Conservation (phyloP, 1,140 invertebrate genomes). For the Potamilus streckersoni region DNA sequence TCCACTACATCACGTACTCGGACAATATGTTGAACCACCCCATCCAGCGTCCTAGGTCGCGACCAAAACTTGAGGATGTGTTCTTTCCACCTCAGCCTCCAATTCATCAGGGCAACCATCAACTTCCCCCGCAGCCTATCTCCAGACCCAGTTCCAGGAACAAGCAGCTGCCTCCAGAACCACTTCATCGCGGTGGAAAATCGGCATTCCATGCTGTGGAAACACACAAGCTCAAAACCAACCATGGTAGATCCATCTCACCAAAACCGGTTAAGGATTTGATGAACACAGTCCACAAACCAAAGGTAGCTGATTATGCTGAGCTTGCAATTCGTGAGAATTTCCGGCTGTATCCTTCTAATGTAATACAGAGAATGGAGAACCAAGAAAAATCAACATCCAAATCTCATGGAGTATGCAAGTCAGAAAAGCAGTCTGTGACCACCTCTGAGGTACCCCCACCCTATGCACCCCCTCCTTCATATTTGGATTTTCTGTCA, state of each 20-base stretch:
- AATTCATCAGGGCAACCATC: constrained; percentile 15
- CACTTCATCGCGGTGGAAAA: constrained; percentile 28
- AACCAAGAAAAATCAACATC: not conserved
- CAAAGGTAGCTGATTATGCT: constrained; percentile 20
- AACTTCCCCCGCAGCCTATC: constrained; percentile 33
- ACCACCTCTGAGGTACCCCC: constrained; percentile 17
- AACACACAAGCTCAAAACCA: constrained; percentile 4
- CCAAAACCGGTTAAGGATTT: constrained; percentile 1
- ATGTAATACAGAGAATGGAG: constrained; percentile 18
- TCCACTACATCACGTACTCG: constrained; percentile 19
- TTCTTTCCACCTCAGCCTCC: constrained; percentile 32
- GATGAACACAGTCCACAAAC: not conserved
- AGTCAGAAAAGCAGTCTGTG: not conserved
- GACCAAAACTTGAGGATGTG: constrained; percentile 26
- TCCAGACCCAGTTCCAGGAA: constrained; percentile 20
- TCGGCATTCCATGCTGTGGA: constrained; percentile 41
- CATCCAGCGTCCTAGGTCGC: constrained; percentile 27
- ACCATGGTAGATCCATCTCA: constrained; percentile 13
- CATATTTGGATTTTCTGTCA: constrained; percentile 40
- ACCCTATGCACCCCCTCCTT: constrained; percentile 38
- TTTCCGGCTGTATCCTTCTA: constrained; percentile 35
- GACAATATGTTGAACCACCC: constrained; percentile 13
- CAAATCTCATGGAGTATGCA: not conserved
- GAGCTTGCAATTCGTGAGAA: constrained; percentile 39
- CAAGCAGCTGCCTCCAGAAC: constrained; percentile 24